Percentiles rank a stretch among this genome's conserved stretches.
These are phyloP conservation scores for Desmophyllum pertusum DNA, from an alignment of 92 coral and sea anemone species.

Conservation along the genomic window DNA sequence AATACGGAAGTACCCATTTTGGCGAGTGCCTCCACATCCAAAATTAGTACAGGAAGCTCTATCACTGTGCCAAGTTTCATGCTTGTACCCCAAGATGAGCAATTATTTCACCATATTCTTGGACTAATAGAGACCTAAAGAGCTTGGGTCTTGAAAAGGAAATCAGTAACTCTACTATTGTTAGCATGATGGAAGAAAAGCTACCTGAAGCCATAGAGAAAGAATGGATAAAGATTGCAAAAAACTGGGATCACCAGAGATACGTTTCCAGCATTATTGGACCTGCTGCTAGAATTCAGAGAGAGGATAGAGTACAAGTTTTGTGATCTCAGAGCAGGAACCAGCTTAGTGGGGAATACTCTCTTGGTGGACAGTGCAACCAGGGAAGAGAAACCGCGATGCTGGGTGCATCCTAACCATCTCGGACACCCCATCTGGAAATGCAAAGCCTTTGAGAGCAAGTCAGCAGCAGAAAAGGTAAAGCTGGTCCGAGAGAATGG, in stretches of 20 bases:
- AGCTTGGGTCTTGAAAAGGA: conserved; percentile 17
- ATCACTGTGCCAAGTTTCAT: too few relatives aligned
- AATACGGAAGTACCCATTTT: too few relatives aligned
- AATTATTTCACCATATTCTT: too few relatives aligned
- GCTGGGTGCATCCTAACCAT: conserved; percentile 29
- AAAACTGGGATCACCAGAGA: not conserved
- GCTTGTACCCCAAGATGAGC: too few relatives aligned
- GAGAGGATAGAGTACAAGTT: conserved; percentile 26
- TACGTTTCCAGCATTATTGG: conserved; percentile 9
- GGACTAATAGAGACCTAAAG: conserved; percentile 21
- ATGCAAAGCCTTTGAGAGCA: conserved; percentile 32
- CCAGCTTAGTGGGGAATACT: not conserved
- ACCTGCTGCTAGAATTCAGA: conserved; percentile 21
- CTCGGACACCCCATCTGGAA: conserved; percentile 36
- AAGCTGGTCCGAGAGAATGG: conserved; percentile 37
- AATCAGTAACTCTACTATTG: conserved; percentile 18
- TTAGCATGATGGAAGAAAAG: conserved; percentile 23
- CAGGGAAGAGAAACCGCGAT: conserved; percentile 24
- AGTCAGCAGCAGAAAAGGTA: conserved; percentile 36
- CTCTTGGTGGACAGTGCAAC: not conserved
- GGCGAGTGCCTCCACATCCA: too few relatives aligned
- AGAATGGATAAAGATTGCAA: conserved; percentile 5
- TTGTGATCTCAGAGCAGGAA: not conserved
- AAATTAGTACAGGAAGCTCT: too few relatives aligned
- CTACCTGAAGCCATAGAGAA: conserved; percentile 2